Evolutionary conservation across 1,140 invertebrate genomes (phyloP).

Genomic region (Acromyrmex heyeri): DNA sequence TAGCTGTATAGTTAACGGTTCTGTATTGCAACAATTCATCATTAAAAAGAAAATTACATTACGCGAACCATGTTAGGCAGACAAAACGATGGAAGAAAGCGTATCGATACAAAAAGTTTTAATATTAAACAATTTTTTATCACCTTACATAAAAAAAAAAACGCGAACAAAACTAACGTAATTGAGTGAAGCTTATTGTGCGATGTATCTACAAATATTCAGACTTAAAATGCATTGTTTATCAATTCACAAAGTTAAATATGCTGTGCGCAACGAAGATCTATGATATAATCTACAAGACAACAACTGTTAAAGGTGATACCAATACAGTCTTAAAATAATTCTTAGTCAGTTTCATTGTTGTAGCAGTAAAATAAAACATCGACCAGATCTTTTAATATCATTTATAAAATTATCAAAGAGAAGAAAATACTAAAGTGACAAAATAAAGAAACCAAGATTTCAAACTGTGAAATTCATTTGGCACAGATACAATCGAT

Average conservation of each 20-base stretch:
- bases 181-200: slow-evolving; percentile 51
- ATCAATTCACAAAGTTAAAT: slow-evolving; percentile 69
- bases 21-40: background rate
- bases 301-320: slow-evolving; percentile 72
- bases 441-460: slow-evolving; percentile 12
- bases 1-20: slow-evolving; percentile 5
- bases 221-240: slow-evolving; percentile 64
- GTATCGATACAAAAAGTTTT: slow-evolving; percentile 50
- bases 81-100: slow-evolving; percentile 52
- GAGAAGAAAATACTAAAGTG: background rate
- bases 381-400: slow-evolving; percentile 59
- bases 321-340: slow-evolving; percentile 79
- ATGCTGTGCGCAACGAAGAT: slow-evolving; percentile 69
- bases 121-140: slow-evolving; percentile 34
- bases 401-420: slow-evolving; percentile 28
- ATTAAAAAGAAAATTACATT: slow-evolving; percentile 13
- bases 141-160: slow-evolving; percentile 14
- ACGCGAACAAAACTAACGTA: slow-evolving; percentile 51
- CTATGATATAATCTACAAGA: slow-evolving; percentile 69
- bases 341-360: slow-evolving; percentile 61
- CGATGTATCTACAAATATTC: slow-evolving; percentile 50
- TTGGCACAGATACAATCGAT: slow-evolving; percentile 83
- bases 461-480: slow-evolving; percentile 72
- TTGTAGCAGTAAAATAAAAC: slow-evolving; percentile 66
- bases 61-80: slow-evolving; percentile 44